phyloP scores from a whole-genome alignment of 2,888 invertebrate genomes.

The Bedellia somnulentella region DNA sequence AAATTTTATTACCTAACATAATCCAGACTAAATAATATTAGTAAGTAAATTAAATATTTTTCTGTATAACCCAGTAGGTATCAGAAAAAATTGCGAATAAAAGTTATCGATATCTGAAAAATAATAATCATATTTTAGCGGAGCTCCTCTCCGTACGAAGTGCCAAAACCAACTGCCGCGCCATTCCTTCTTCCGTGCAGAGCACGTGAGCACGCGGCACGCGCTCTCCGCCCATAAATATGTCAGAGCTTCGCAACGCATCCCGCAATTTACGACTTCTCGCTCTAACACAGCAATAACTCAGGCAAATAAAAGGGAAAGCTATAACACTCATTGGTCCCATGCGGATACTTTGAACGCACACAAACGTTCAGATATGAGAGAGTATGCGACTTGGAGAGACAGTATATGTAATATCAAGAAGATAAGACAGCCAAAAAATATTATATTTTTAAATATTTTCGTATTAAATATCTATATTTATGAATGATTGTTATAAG shows the following conservation, averaged over 20 bases:
- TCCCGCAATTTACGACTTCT: conserved; percentile 55
- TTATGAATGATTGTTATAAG: too few relatives aligned
- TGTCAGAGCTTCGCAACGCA: conserved; percentile 48
- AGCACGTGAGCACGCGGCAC: conserved; percentile 23
- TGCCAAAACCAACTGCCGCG: conserved; percentile 39
- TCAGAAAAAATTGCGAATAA: too few relatives aligned
- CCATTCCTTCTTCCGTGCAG: conserved; percentile 20
- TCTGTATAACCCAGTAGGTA: too few relatives aligned
- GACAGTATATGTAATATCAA: conserved; percentile 5
- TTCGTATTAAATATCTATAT: conserved; percentile 6
- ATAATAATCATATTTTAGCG: too few relatives aligned
- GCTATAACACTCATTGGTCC: conserved; percentile 59
- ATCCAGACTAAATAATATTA: too few relatives aligned
- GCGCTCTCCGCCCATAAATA: conserved; percentile 58
- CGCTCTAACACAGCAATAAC: conserved; percentile 56
- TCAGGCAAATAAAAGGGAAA: conserved; percentile 59
- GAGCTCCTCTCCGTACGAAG: too few relatives aligned
- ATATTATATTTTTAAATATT: conserved; percentile 25
- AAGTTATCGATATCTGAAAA: too few relatives aligned
- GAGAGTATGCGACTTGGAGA: conserved; percentile 44
- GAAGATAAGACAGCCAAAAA: conserved; percentile 12
- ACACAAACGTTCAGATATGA: conserved; percentile 47
- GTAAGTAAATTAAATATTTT: too few relatives aligned
- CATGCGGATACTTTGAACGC: conserved; percentile 58
- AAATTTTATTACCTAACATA: too few relatives aligned